phyloP scores from a whole-genome alignment of 1,140 invertebrate species.

The Rhagoletis pomonella region DNA sequence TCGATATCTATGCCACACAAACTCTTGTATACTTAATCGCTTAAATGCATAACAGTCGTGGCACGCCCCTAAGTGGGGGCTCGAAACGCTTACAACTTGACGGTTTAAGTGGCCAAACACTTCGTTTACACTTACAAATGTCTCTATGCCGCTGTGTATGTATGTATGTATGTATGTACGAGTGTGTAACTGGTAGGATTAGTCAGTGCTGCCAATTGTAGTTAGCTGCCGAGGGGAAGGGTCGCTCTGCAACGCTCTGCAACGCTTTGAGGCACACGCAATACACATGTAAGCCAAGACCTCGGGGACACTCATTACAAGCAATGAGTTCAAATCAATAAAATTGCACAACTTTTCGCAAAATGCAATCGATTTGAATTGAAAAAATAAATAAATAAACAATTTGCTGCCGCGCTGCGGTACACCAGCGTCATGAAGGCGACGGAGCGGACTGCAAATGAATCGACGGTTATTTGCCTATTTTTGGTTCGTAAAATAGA shows the following conservation, averaged over 20 bases:
- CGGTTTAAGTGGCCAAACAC: conserved; percentile 5
- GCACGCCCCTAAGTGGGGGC: conserved; percentile 37
- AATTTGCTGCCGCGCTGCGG: neutral
- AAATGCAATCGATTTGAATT: conserved; percentile 36
- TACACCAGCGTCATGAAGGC: neutral
- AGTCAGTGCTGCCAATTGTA: neutral
- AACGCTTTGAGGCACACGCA: neutral
- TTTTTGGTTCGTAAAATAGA: neutral
- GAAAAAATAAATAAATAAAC: neutral
- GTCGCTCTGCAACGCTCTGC: neutral
- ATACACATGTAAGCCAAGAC: conserved; percentile 52
- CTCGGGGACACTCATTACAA: conserved; percentile 52
- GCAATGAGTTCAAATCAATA: conserved; percentile 54
- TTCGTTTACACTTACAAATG: neutral
- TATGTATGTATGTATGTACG: neutral
- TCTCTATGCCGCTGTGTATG: neutral
- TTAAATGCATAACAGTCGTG: conserved; percentile 54
- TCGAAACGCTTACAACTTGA: conserved; percentile 5
- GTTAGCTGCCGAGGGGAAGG: neutral
- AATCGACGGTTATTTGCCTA: neutral
- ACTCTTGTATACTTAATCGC: conserved; percentile 55
- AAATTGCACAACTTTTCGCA: conserved; percentile 52
- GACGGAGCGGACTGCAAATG: conserved; percentile 3
- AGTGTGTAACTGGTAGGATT: too few species aligned
- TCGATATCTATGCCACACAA: neutral